A percentile compares a stretch with the other conserved stretches of the same genome.
Conservation (phyloP, 2,888 invertebrate genomes). For the Drosophila macrothrix region DNA sequence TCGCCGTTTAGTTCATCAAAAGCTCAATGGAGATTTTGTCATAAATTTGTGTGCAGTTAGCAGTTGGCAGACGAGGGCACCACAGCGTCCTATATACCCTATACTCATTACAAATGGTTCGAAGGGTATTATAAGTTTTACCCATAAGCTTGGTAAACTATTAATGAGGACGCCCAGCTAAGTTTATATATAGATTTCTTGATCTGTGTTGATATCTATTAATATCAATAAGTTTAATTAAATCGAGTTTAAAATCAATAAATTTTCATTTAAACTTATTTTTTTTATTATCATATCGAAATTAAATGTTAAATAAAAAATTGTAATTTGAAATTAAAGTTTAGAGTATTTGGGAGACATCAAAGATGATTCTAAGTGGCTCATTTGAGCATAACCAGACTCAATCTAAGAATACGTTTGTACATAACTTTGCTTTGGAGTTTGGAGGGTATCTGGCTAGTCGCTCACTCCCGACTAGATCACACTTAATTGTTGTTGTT, state of each 20-base stretch:
- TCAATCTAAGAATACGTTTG: not conserved
- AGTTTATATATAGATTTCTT: not conserved
- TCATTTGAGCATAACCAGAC: not conserved
- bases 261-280: not conserved
- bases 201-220: not conserved
- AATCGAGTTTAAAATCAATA: not conserved
- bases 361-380: not conserved
- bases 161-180: not conserved
- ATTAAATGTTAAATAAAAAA: not conserved
- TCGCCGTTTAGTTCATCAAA: constrained; percentile 40
- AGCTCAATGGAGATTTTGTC: constrained; percentile 58
- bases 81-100: constrained; percentile 22
- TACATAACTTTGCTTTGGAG: not conserved
- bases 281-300: not conserved
- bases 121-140: not conserved
- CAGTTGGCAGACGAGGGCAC: constrained; percentile 7
- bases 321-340: not conserved
- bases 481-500: constrained; percentile 6
- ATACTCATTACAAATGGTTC: not conserved
- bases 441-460: constrained; percentile 16
- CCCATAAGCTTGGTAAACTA: not conserved
- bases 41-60: constrained; percentile 60
- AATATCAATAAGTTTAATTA: not conserved
- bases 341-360: not conserved
- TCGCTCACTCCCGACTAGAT: not conserved